Conservation (phyloP, 2,888 invertebrate species). For the Cryptocephalus moraei region DNA sequence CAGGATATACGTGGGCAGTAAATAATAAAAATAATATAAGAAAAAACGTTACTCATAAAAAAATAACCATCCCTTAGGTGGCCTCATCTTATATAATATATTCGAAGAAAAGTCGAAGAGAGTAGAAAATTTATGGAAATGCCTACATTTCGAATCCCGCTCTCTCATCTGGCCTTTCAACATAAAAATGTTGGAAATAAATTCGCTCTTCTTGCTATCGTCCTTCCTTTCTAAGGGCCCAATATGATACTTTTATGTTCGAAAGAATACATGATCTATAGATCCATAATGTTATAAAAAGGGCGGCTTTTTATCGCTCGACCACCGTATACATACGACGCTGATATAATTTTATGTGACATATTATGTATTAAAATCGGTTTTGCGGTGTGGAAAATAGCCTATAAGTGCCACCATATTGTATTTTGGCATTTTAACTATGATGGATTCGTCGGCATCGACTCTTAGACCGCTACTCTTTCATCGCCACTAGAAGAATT, state of each 20-base stretch:
- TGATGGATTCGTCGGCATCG: slow-evolving; percentile 26
- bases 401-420: slow-evolving; percentile 36
- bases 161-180: neutral
- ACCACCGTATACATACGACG: slow-evolving; percentile 18
- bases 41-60: no score
- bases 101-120: no score
- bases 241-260: slow-evolving; percentile 32
- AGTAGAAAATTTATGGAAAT: no score
- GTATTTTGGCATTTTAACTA: slow-evolving; percentile 31
- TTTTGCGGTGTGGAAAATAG: slow-evolving; percentile 40
- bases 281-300: slow-evolving; percentile 36
- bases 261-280: slow-evolving; percentile 35
- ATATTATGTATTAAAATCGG: slow-evolving; percentile 41
- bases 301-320: slow-evolving; percentile 31
- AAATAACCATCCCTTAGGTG: no score
- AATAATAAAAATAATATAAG: no score
- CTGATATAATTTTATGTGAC: slow-evolving; percentile 40
- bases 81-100: no score
- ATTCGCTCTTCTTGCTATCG: no score
- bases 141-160: no score
- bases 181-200: slow-evolving; percentile 2
- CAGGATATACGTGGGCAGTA: no score
- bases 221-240: no score
- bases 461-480: slow-evolving; percentile 20
- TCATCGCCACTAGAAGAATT: slow-evolving; percentile 19